Evolutionary conservation across 2,888 invertebrate species (phyloP).

Genomic region (Encarsia formosa): DNA sequence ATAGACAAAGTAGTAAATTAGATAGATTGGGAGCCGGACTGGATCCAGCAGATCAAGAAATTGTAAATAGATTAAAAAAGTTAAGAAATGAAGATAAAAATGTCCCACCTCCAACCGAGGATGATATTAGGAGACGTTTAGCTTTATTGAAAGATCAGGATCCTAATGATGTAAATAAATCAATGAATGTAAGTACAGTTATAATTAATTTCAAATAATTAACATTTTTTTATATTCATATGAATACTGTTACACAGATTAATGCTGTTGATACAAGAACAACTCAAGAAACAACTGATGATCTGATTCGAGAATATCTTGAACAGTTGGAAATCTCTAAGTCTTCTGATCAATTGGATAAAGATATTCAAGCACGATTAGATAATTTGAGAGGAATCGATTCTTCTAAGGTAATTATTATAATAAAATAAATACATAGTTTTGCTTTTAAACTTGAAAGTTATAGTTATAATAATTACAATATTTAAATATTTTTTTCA

Average conservation of each 20-base stretch:
- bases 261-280: slow-evolving; percentile 58
- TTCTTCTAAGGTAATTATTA: slow-evolving; percentile 30
- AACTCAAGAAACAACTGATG: slow-evolving; percentile 67
- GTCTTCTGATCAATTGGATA: slow-evolving; percentile 30
- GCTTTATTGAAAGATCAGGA: slow-evolving; percentile 65
- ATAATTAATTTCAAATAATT: neutral
- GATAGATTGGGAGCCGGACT: slow-evolving; percentile 50
- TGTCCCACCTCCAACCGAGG: slow-evolving; percentile 56
- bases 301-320: slow-evolving; percentile 58
- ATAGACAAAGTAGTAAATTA: slow-evolving; percentile 50
- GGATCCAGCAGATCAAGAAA: slow-evolving; percentile 58
- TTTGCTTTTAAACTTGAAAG: too few relatives aligned
- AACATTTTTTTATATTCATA: neutral
- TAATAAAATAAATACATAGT: too few relatives aligned
- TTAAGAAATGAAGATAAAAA: slow-evolving; percentile 59
- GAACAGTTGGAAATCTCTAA: slow-evolving; percentile 48
- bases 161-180: slow-evolving; percentile 32
- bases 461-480: neutral
- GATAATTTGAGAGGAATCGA: slow-evolving; percentile 54
- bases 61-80: slow-evolving; percentile 65
- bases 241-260: slow-evolving; percentile 31
- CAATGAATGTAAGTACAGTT: slow-evolving; percentile 33
- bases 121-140: slow-evolving; percentile 63
- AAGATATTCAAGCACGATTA: slow-evolving; percentile 48
- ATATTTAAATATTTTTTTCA: neutral